Base-by-base conservation (phyloP, 1,140 invertebrate species). In the Centruroides vittatus region DNA sequence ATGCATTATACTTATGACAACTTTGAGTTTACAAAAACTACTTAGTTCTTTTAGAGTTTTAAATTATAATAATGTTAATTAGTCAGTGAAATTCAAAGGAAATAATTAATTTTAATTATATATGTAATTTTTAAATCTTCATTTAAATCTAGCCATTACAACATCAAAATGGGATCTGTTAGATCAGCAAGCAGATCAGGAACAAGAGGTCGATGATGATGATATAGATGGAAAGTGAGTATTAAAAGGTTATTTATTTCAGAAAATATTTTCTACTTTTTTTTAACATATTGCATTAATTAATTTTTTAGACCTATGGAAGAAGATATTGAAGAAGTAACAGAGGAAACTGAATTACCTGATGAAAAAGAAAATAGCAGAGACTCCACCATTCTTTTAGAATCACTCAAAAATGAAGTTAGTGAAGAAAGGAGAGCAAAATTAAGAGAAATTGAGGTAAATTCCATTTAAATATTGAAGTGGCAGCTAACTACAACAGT, bases 111-210 rank as follows among this genome's bases (percentile, higher is more conserved):
- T 23, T 23, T 23, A 23, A 41, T 41, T 41, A 41, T 3, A 6
- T 41, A 41, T 41, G 5, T 41, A 41, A 41, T 41, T 6, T 41
- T 41, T 41, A 6, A 41, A 41, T 41, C 23, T 23, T 23, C 23
- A 23, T 23, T 23, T 23, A 23, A 23, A 55, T 54, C 10, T 46
- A 76, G 89, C 87, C 34, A 88, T 90, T 78, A 90, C 88, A 3
- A 89, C 86, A 3, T 89, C 86, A 62, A 90, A 91, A 72, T 92
- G 89, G 88, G 88, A 92, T 69, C 74, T 82, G 67, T 73, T 86
- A 59, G 82, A 71, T 59, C 66, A 69, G 34, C 68, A 71, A 55
- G 71, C 73, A 23, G 61, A 69, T 54, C 64, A 69, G 13, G 69
- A 71, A 56, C 70, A 72, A 34, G 59, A 58, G 13, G 68, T 70